Evolutionary conservation across 2,888 invertebrate genomes (phyloP), one percentile per base, ranked within the genome.

Genomic region (Eupelmus urozonus): DNA sequence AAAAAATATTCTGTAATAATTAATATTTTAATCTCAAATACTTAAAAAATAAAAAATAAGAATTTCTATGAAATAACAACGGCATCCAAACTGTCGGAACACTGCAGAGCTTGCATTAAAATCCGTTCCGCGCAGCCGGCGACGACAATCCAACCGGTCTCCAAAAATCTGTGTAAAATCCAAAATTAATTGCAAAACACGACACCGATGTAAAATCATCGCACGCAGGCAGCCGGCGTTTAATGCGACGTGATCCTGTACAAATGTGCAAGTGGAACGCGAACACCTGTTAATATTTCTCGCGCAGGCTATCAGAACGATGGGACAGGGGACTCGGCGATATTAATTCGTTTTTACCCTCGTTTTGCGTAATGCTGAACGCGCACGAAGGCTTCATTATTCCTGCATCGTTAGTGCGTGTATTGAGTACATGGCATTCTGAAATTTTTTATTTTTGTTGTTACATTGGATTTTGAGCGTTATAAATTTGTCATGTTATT

Each of bases 181-280:
- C 55, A 53, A 73, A 55, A 78, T 73, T 78, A 78, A 73, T 78
- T 78, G 40, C 60, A 23, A 67, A 60, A 72, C 53, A 66, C 9
- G 49, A 34, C 40, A 9, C n/a, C 55, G 51, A 71, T 76, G 9
- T 34, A 71, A 40, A 71, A 65, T 65, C 42, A 65, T 59, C n/a
- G 55, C n/a, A n/a, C 49, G 18, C 51, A 49, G 18, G 34, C 18
- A 51, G 25, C 16, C 53, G 40, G 9, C 51, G 65, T 63, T 25
- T n/a, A 9, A 51, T 65, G 49, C 29, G n/a, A 29, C 9, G 34
- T 5, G 9, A 45, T 45, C 20, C 2, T 13, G 13, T 9, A 55
- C 23, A 55, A 42, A 29, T 13, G 53, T 7, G 11, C 49, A n/a
- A 2, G 27, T 2, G 27, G 11, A 5, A 27, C 0, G 20, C n/a